phyloP scores from a whole-genome alignment of 2,797 vertebrate genomes.

The Propithecus deckenii region DNA sequence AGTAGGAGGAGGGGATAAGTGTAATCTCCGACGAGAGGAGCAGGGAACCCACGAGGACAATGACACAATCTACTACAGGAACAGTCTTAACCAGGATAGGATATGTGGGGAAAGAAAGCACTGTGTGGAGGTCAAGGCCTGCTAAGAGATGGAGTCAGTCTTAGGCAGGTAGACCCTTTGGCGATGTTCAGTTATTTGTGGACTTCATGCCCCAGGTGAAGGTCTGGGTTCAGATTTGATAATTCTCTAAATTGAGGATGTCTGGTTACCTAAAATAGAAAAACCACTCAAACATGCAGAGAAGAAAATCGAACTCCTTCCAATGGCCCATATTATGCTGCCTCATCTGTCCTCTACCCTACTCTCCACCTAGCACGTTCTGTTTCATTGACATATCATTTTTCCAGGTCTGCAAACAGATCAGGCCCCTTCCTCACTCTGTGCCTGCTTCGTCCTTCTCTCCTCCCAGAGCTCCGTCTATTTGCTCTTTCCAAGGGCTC shows the following conservation, averaged over 20 bases:
- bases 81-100: not conserved
- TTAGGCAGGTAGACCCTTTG: not conserved
- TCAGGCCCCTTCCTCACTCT: too few species aligned
- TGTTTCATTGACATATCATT: not conserved
- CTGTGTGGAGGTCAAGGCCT: too few species aligned
- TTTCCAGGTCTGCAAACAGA: not conserved
- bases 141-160: not conserved
- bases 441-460: not conserved
- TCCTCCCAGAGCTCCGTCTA: not conserved
- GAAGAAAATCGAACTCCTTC: not conserved
- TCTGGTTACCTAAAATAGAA: not conserved
- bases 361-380: not conserved
- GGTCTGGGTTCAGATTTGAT: not conserved
- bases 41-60: not conserved
- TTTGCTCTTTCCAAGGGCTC: not conserved
- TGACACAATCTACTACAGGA: not conserved
- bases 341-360: not conserved
- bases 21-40: not conserved
- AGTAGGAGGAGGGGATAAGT: not conserved
- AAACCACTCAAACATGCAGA: not conserved
- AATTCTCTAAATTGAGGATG: not conserved
- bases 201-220: not conserved
- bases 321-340: fast-evolving
- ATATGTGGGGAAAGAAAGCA: not conserved
- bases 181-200: not conserved